Percentiles rank a stretch among this genome's conserved stretches.
phyloP scores from a whole-genome alignment of 2,888 invertebrate species.

The Andrena bicolor region DNA sequence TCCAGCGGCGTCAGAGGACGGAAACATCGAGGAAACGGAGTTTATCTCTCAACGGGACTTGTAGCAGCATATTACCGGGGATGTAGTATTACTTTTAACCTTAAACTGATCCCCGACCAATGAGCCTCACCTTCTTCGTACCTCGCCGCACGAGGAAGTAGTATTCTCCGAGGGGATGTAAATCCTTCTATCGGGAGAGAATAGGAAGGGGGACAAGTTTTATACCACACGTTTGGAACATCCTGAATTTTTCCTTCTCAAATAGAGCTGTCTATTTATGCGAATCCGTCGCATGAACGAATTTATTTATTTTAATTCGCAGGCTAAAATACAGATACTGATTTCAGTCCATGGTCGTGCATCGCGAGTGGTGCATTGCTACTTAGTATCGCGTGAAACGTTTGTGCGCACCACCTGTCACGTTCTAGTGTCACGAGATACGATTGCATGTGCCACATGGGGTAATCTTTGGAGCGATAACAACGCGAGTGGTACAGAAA shows the following conservation, averaged over 20 bases:
- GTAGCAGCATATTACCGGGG: slow-evolving; percentile 7
- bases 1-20: slow-evolving; percentile 24
- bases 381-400: no score
- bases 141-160: not conserved
- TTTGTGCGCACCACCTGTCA: no score
- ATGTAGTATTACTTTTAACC: slow-evolving; percentile 41
- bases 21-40: slow-evolving; percentile 17
- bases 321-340: no score
- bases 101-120: slow-evolving; percentile 37
- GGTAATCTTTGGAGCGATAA: no score
- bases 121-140: not conserved
- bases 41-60: slow-evolving; percentile 31
- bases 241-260: not conserved
- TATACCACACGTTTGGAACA: not conserved
- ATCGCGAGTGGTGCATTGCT: no score
- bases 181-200: slow-evolving; percentile 11
- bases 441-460: no score
- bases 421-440: no score
- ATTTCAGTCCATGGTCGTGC: no score
- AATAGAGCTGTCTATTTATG: not conserved
- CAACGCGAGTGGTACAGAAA: no score
- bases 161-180: slow-evolving; percentile 6
- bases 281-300: not conserved
- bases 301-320: not conserved
- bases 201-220: not conserved